Evolutionary conservation across 2,113 vertebrate species (phyloP).

Genomic region (Hassar affinis): DNA sequence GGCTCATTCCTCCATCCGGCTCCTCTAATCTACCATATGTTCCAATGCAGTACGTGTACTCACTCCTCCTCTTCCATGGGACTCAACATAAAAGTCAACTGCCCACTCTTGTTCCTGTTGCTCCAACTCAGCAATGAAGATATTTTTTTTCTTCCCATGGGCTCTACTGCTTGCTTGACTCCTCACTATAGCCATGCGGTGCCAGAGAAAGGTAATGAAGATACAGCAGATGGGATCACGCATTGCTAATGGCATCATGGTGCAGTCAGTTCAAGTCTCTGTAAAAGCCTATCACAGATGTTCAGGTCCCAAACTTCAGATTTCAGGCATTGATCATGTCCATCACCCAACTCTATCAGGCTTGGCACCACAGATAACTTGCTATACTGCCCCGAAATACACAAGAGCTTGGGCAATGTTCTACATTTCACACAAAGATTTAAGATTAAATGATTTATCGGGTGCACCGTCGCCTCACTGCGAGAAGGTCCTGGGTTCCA

Average conservation of each 20-base stretch:
- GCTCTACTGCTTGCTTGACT: not conserved
- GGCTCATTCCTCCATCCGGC: not conserved
- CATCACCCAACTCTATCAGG: not conserved
- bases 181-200: not conserved
- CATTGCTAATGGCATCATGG: not conserved
- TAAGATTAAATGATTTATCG: not conserved
- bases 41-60: not conserved
- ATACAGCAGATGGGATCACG: not conserved
- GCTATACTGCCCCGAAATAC: not conserved
- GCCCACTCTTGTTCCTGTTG: not conserved
- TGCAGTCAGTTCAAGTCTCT: not conserved
- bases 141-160: not conserved
- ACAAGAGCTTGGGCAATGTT: not conserved
- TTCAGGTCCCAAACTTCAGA: slow-evolving; percentile 8
- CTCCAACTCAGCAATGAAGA: not conserved
- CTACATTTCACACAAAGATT: no score
- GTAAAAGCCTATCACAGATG: slow-evolving; percentile 3
- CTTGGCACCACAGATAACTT: not conserved
- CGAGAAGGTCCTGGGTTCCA: no score
- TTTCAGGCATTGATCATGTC: not conserved
- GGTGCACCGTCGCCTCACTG: no score
- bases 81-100: not conserved
- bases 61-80: not conserved
- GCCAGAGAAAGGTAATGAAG: not conserved
- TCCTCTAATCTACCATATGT: not conserved